Evolutionary conservation across 2,797 vertebrate genomes (phyloP).

Genomic region (Crax fasciolata): DNA sequence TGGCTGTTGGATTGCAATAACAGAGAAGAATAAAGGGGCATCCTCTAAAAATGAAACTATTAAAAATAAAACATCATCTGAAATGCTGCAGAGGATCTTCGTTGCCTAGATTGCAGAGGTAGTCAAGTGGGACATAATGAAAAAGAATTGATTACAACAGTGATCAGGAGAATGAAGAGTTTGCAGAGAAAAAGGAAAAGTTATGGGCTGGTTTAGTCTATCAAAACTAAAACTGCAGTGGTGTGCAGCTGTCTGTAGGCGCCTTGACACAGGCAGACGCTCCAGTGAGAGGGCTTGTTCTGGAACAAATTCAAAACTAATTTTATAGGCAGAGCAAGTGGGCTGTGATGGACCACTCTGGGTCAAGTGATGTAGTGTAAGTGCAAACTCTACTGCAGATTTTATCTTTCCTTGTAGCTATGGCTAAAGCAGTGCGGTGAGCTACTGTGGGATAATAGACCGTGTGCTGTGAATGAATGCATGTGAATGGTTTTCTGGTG

Average conservation of each 20-base stretch:
- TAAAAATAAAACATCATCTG: no score
- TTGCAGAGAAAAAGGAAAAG: not conserved
- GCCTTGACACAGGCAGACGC: rapidly evolving
- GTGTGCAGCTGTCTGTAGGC: not conserved
- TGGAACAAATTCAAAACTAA: not conserved
- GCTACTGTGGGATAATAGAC: not conserved
- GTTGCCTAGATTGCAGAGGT: no score
- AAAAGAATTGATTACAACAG: no score
- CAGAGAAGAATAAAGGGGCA: not conserved
- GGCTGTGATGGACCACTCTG: not conserved
- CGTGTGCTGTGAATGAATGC: rapidly evolving
- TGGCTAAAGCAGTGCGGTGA: not conserved
- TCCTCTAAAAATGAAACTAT: not conserved
- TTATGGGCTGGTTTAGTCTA: not conserved
- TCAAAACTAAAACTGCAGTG: not conserved
- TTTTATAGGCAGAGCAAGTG: not conserved
- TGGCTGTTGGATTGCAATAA: not conserved
- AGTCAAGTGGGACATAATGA: no score
- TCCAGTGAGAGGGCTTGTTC: not conserved
- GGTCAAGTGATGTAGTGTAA: not conserved
- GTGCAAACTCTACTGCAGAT: not conserved
- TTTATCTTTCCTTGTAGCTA: not conserved
- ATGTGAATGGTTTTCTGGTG: not conserved
- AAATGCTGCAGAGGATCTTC: no score
- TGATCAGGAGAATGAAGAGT: not conserved